phyloP scores from a whole-genome alignment of 2,888 invertebrate species.

The Polymixis lichenea region DNA sequence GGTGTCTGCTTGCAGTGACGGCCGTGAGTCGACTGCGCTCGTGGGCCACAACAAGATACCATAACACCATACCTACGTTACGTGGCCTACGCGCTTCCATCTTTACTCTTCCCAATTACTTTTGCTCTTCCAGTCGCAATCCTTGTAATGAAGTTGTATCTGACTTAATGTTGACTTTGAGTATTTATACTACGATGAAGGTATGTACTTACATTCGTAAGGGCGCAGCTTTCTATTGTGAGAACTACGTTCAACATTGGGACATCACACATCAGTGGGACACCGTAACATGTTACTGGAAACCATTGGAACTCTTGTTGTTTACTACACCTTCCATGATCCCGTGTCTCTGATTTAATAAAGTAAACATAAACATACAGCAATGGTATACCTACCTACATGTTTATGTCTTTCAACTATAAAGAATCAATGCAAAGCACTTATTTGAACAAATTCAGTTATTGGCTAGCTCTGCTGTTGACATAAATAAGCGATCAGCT shows the following conservation, averaged over 20 bases:
- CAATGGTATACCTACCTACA: neutral
- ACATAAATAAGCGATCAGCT: constrained; percentile 75
- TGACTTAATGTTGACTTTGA: constrained; percentile 16
- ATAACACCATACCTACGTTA: constrained; percentile 66
- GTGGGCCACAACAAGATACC: constrained; percentile 67
- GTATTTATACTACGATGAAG: constrained; percentile 11
- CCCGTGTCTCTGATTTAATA: neutral
- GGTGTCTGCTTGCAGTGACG: constrained; percentile 80
- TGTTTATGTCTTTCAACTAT: neutral
- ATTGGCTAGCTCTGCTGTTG: constrained; percentile 68
- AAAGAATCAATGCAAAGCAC: constrained; percentile 7
- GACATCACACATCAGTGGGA: no score
- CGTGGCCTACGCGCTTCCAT: constrained; percentile 38
- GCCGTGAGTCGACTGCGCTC: constrained; percentile 76
- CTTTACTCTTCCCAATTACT: constrained; percentile 29
- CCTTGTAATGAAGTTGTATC: constrained; percentile 6
- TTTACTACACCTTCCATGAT: constrained; percentile 1
- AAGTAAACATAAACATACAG: constrained; percentile 7
- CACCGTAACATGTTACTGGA: constrained; percentile 1
- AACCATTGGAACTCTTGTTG: constrained; percentile 24
- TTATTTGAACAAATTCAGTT: constrained; percentile 38
- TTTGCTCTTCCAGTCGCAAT: neutral
- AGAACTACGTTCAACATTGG: neutral
- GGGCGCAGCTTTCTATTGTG: neutral
- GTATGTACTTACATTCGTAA: constrained; percentile 16